A percentile compares a stretch with the other conserved stretches of the same genome.
Evolutionary conservation across 2,888 invertebrate species (phyloP).

Genomic region (Maniola hyperantus): DNA sequence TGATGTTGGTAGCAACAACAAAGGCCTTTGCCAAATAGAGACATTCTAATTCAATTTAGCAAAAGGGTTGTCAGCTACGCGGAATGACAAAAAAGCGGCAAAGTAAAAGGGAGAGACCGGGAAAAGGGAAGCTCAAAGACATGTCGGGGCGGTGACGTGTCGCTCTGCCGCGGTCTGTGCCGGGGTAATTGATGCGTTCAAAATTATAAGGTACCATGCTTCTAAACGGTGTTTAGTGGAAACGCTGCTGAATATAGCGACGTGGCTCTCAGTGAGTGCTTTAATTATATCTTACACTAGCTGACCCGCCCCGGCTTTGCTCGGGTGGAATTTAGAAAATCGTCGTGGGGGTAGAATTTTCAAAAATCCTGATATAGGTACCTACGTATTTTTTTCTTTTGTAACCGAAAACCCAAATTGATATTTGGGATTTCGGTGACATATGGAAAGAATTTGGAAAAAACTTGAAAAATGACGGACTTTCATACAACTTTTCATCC

Average conservation of each 20-base stretch:
- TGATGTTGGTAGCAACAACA: constrained; percentile 21
- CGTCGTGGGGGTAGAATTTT: too few relatives aligned
- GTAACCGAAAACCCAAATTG: too few relatives aligned
- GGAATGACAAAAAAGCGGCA: constrained; percentile 60
- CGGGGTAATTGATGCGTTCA: constrained; percentile 70
- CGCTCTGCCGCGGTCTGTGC: constrained; percentile 52
- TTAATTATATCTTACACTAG: not conserved
- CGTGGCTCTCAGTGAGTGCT: not conserved
- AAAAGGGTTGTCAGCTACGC: constrained; percentile 77
- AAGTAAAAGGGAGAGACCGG: constrained; percentile 42
- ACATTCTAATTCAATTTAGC: constrained; percentile 69
- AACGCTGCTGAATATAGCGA: constrained; percentile 11
- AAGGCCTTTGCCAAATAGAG: constrained; percentile 34
- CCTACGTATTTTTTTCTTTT: too few relatives aligned
- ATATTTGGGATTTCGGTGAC: too few relatives aligned
- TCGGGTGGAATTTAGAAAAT: too few relatives aligned
- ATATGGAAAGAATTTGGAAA: too few relatives aligned
- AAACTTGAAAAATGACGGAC: too few relatives aligned
- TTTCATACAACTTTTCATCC: too few relatives aligned
- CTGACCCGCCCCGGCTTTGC: too few relatives aligned
- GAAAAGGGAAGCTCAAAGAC: constrained; percentile 55
- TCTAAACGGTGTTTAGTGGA: constrained; percentile 23
- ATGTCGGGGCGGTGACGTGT: constrained; percentile 70
- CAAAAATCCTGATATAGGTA: too few relatives aligned
- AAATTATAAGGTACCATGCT: constrained; percentile 38